Base-by-base conservation (phyloP, 92 coral and sea anemone genomes). In the Epizoanthus rinbou region DNA sequence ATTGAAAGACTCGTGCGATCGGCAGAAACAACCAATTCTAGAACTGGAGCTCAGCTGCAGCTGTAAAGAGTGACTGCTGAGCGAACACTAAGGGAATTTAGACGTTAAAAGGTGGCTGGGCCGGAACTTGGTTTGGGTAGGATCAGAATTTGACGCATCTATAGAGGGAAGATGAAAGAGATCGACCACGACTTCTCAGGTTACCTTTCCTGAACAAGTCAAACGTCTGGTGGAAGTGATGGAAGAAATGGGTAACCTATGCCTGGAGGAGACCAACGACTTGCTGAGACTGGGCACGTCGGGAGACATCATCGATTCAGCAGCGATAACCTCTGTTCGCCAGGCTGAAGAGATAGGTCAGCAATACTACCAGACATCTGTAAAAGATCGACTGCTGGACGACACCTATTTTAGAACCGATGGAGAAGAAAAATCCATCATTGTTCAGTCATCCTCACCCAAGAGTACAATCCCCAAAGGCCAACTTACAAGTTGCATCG, bases 31-130 rank as follows among this genome's bases (percentile, higher is more conserved):
- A n/a, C n/a, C n/a, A n/a, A n/a, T n/a, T n/a, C n/a, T n/a, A n/a
- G n/a, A n/a, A n/a, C n/a, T n/a, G n/a, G n/a, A n/a, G n/a, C n/a
- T n/a, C n/a, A n/a, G n/a, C n/a, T 37, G 43, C 43, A 37, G 43
- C 43, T 37, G 43, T 37, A 37, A 37, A 37, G 43, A 37, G 43
- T 37, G 43, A 37, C 43, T 2, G 43, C 5, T 2, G 43, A 37
- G 43, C 43, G 60, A 39, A 84, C 41, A 53, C 73, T 74, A n/a
- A 37, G 52, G 24, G 82, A 82, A 72, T 74, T 84, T 59, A 28
- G 87, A 53, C 69, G 87, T 14, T 84, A 82, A 82, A 84, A 74
- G 87, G 53, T 84, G 43, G 43, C 43, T 37, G 43, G 2, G 43
- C 43, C 43, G 43, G 43, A 37, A 37, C 43, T 37, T 37, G 43